These are phyloP conservation scores for Lampris incognitus DNA, from an alignment of 2,113 vertebrate species.

Conservation along the genomic window DNA sequence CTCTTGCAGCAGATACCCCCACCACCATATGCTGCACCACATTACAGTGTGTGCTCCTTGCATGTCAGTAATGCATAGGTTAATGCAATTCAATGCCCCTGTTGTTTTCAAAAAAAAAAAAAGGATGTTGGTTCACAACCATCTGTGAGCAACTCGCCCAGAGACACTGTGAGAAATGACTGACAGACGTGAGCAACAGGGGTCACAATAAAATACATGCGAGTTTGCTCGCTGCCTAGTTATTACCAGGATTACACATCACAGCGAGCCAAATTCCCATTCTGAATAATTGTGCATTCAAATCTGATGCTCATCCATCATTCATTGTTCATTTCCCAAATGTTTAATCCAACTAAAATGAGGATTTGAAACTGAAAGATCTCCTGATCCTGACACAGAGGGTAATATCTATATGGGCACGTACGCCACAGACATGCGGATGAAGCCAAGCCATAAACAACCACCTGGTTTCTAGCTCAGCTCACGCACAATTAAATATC, in stretches of 20 bases:
- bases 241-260: conserved; percentile 63
- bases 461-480: conserved; percentile 65
- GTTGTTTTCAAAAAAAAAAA: background rate
- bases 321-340: conserved; percentile 67
- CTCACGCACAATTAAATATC: conserved; percentile 69
- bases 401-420: conserved; percentile 58
- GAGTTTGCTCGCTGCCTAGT: conserved; percentile 49
- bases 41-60: too few species aligned
- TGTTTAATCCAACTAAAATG: conserved; percentile 73
- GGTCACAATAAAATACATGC: conserved; percentile 49
- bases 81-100: background rate
- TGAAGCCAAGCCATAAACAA: conserved; percentile 64
- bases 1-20: too few species aligned
- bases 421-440: conserved; percentile 35
- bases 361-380: conserved; percentile 66
- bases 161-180: conserved; percentile 1
- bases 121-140: background rate
- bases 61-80: background rate
- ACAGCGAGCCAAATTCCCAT: conserved; percentile 50
- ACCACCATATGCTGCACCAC: too few species aligned
- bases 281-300: conserved; percentile 58
- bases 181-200: conserved; percentile 32
- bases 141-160: background rate
- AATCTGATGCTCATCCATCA: conserved; percentile 61
- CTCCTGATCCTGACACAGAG: conserved; percentile 54